Evolutionary conservation across 2,888 invertebrate species (phyloP).

Genomic region (Odontothrips loti): DNA sequence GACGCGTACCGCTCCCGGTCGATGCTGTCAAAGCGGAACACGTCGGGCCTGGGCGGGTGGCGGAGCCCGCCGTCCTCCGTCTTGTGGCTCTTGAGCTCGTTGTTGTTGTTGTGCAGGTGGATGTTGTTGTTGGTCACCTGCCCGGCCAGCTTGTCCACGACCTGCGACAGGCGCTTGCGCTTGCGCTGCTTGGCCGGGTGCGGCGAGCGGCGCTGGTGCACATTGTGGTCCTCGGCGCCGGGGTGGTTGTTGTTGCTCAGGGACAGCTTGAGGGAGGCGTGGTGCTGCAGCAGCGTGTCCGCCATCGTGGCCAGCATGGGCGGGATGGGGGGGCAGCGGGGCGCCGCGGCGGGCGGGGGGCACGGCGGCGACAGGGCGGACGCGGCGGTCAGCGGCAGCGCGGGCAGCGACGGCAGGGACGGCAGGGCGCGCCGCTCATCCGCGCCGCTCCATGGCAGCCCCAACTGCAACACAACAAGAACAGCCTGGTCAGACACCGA

Average conservation of each 20-base stretch:
- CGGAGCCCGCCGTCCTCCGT: constrained; percentile 40
- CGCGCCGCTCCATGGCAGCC: constrained; percentile 25
- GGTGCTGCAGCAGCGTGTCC: constrained; percentile 45
- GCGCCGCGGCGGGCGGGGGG: constrained; percentile 43
- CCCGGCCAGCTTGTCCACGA: constrained; percentile 68
- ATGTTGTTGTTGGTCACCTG: constrained; percentile 50
- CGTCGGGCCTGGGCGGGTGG: constrained; percentile 44
- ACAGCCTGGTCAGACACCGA: background rate
- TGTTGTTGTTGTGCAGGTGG: constrained; percentile 47
- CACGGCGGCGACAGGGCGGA: constrained; percentile 8
- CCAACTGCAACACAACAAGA: background rate
- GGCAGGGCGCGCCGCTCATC: constrained; percentile 12
- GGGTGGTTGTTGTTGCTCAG: constrained; percentile 58
- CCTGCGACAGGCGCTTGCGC: constrained; percentile 72
- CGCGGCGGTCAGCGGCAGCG: background rate
- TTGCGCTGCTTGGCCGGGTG: constrained; percentile 66
- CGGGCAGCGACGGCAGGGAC: background rate
- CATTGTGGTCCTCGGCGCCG: constrained; percentile 58
- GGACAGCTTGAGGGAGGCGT: constrained; percentile 38
- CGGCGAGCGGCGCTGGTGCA: constrained; percentile 51
- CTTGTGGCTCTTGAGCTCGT: constrained; percentile 46
- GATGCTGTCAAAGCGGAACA: constrained; percentile 52
- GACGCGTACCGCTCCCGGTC: constrained; percentile 44
- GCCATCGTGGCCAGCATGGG: constrained; percentile 68
- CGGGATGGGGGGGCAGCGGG: constrained; percentile 55